Conservation (phyloP, 2,113 vertebrate species). For the Oryctolagus cuniculus region mOryCun1.1 NC_091432.1:201383001-201383500, state of each 20-base stretch:
- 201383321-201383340: neutral
- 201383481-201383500: neutral
- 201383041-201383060: neutral
- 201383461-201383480: neutral
- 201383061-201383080: neutral
- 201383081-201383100: too few species aligned
- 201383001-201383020: neutral
- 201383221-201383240: slow-evolving; percentile 97
- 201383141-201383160: slow-evolving; percentile 96
- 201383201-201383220: slow-evolving; percentile 97
- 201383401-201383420: accelerated
- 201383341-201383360: too few species aligned
- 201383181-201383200: slow-evolving; percentile 92
- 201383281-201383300: neutral
- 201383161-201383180: slow-evolving; percentile 96
- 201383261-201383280: neutral
- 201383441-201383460: neutral
- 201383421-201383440: neutral
- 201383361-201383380: neutral
- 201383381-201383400: neutral
- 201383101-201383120: neutral
- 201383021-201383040: neutral
- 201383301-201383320: neutral
- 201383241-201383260: slow-evolving; percentile 94
- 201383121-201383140: slow-evolving; percentile 66